Conservation (phyloP, 2,797 vertebrate species). For the Buceros bicornis region DNA sequence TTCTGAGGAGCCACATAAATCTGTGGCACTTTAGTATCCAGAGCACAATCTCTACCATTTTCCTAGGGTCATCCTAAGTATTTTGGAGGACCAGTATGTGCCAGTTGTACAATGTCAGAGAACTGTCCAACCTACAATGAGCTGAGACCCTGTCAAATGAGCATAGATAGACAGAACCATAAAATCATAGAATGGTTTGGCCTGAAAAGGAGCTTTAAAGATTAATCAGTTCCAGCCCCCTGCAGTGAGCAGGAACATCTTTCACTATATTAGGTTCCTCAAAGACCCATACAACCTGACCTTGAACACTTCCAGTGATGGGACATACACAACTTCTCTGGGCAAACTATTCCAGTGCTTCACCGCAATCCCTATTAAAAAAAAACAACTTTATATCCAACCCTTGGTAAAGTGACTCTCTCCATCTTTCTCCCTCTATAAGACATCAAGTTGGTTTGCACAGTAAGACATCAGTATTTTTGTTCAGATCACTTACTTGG, state of each 20-base stretch:
- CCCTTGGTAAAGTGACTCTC: neutral
- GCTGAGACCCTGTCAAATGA: neutral
- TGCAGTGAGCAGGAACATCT: neutral
- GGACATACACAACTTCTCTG: neutral
- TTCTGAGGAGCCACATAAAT: neutral
- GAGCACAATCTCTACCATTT: neutral
- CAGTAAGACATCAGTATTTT: neutral
- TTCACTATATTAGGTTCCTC: neutral
- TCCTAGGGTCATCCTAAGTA: neutral
- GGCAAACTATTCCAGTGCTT: neutral
- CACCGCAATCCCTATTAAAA: fast-evolving
- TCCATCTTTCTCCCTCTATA: neutral
- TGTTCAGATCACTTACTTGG: neutral
- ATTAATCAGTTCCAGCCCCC: neutral
- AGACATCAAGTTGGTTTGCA: neutral
- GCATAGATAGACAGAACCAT: neutral
- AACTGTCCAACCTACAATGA: neutral
- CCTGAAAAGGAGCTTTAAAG: neutral
- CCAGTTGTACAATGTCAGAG: neutral
- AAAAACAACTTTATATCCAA: neutral
- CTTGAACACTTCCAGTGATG: neutral
- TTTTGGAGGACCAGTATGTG: neutral
- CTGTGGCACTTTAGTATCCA: neutral
- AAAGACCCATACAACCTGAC: neutral
- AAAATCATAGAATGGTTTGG: neutral